Evolutionary conservation across 2,113 vertebrate genomes (phyloP), one percentile per base, ranked within the genome.

Genomic region (Corythoichthys haematopterus): DNA sequence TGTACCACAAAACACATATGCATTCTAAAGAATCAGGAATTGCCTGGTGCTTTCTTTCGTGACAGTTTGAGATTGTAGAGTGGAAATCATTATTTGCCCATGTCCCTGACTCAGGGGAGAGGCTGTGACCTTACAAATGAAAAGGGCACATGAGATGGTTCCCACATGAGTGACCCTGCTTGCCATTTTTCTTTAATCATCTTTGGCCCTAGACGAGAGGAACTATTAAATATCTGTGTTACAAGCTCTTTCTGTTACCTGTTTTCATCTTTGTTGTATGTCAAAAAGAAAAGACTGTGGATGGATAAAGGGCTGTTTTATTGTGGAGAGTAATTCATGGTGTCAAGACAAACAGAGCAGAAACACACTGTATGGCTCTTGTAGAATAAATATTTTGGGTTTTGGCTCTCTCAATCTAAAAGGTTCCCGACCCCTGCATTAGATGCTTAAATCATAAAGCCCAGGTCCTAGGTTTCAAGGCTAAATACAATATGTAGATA

Each of bases 81-180:
- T 35, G 79, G 80, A 78, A 82, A 72, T 66, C 79, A 78, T 76
- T 64, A 79, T 79, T 69, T 67, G 62, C 43, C 72, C 77, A 72
- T 12, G 38, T 53, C 15, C 40, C 64, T 15, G 16, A 46, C 4
- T 51, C 68, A 75, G 74, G 55, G 48, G 68, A 68, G 67, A 72
- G 43, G 57, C 56, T 75, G 73, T 35, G 66, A 78, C 76, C 70
- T 79, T 65, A 66, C 78, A 79, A 72, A 72, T 65, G 66, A 76
- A 70, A 75, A 72, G 69, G 60, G 64, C 65, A 65, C 64, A 76
- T 59, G 37, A 75, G 80, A 88, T 78, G 82, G 65, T 79, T 69
- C 67, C 81, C 81, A 89, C 86, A 85, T 88, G 79, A 88, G 87
- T 82, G 76, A 66, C 61, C 71, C 56, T 33, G 76, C 37, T 65